These are phyloP conservation scores for Speoplatyrhinus poulsoni DNA, from an alignment of 2,113 vertebrate species.

Conservation along the genomic window DNA sequence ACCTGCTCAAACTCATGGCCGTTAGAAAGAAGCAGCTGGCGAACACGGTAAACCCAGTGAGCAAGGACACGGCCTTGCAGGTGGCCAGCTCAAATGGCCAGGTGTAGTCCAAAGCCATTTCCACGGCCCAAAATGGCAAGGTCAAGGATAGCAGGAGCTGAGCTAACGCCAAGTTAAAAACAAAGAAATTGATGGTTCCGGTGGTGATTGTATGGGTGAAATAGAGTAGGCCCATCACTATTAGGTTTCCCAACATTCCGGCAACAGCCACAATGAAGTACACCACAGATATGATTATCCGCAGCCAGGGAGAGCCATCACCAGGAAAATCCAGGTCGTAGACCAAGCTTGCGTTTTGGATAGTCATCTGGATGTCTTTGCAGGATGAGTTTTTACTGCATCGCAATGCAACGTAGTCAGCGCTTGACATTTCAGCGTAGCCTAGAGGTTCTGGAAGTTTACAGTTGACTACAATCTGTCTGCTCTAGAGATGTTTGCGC, in stretches of 20 bases:
- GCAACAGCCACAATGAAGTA: conserved; percentile 71
- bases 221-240: conserved; percentile 74
- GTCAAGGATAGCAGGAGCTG: conserved; percentile 74
- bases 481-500: too few species aligned
- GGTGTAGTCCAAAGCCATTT: conserved; percentile 75
- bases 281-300: conserved; percentile 64
- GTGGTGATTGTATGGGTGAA: conserved; percentile 64
- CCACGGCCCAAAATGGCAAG: conserved; percentile 76
- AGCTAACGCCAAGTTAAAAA: conserved; percentile 74
- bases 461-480: neutral
- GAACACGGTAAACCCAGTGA: conserved; percentile 72
- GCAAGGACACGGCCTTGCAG: conserved; percentile 73
- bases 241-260: conserved; percentile 71
- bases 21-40: conserved; percentile 77
- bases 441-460: neutral
- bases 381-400: conserved; percentile 38
- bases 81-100: conserved; percentile 74
- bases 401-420: conserved; percentile 37
- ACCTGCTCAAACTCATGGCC: conserved; percentile 75
- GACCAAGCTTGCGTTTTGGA: conserved; percentile 32
- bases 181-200: conserved; percentile 74
- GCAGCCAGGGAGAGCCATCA: conserved; percentile 54
- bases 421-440: conserved; percentile 46
- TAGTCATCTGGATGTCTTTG: conserved; percentile 47
- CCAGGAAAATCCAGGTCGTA: conserved; percentile 33